Evolutionary conservation across 2,888 invertebrate species (phyloP).

Genomic region (Melieria crassipennis): DNA sequence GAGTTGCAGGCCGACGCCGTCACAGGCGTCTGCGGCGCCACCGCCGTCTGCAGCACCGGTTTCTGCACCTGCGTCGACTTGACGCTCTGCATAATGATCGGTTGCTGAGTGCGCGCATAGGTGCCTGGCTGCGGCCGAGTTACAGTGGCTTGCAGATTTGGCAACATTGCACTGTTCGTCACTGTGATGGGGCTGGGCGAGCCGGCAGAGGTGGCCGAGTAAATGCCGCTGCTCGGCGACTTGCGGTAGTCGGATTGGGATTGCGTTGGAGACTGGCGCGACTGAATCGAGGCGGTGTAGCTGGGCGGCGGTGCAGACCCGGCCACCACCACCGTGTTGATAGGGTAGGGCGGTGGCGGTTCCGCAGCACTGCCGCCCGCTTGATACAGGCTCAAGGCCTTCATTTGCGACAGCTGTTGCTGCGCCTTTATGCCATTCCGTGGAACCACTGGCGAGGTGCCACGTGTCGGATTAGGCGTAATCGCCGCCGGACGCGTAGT

Average conservation of each 20-base stretch:
- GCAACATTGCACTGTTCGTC: conserved; percentile 69
- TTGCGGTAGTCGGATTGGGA: conserved; percentile 81
- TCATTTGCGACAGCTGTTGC: conserved; percentile 88
- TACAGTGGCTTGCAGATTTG: conserved; percentile 65
- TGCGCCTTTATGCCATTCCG: conserved; percentile 79
- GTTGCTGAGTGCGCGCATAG: conserved; percentile 84
- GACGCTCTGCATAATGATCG: conserved; percentile 96
- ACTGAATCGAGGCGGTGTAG: conserved; percentile 86
- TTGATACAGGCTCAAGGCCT: conserved; percentile 82
- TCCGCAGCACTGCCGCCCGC: conserved; percentile 72
- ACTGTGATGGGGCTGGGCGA: conserved; percentile 86
- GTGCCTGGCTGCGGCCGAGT: conserved; percentile 85
- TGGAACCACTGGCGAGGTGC: conserved; percentile 62
- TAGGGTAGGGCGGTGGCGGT: conserved; percentile 78
- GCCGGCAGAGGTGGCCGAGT: conserved; percentile 85
- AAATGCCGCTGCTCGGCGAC: conserved; percentile 87
- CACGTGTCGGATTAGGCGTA: conserved; percentile 76
- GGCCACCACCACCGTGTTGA: conserved; percentile 68
- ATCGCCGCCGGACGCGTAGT: conserved; percentile 70
- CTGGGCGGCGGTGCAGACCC: conserved; percentile 73
- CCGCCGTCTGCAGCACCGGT: conserved; percentile 93
- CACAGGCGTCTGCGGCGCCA: conserved; percentile 86
- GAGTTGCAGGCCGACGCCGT: conserved; percentile 68
- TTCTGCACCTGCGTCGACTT: conserved; percentile 96
- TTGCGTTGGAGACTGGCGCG: conserved; percentile 86